Conservation (phyloP, 2,888 invertebrate species). For the Conistra vaccinii region DNA sequence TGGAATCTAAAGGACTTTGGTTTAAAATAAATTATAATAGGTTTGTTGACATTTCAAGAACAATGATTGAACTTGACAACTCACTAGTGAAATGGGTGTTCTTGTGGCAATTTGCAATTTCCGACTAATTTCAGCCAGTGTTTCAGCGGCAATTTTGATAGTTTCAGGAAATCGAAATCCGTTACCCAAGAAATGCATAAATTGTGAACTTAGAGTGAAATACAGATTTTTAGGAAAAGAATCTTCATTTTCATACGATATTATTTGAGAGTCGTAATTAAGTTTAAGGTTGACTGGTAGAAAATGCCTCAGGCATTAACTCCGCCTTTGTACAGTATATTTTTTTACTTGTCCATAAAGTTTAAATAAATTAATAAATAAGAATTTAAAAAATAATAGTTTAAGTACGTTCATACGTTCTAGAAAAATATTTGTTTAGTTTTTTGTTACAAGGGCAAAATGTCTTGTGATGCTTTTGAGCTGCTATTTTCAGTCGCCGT, state of each 20-base stretch:
- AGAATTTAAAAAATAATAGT: too few relatives aligned
- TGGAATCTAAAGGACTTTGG: neutral
- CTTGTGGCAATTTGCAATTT: constrained; percentile 23
- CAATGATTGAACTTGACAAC: neutral
- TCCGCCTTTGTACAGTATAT: too few relatives aligned
- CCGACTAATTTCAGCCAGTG: constrained; percentile 1
- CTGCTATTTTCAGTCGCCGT: neutral
- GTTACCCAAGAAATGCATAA: neutral
- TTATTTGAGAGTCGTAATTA: neutral
- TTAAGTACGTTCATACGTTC: neutral
- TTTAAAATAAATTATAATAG: neutral
- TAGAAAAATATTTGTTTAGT: constrained; percentile 24
- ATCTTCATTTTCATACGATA: neutral
- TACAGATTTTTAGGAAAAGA: neutral
- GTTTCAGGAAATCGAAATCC: neutral
- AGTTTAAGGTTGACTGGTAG: too few relatives aligned
- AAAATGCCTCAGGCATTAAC: too few relatives aligned
- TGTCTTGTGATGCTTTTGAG: neutral
- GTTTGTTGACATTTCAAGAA: constrained; percentile 3
- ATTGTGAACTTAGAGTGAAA: neutral
- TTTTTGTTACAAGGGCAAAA: constrained; percentile 6
- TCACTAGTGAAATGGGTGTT: neutral
- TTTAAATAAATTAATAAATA: too few relatives aligned
- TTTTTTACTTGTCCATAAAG: too few relatives aligned
- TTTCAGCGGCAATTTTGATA: constrained; percentile 2